Conservation (phyloP, 2,113 vertebrate genomes). For the Trichechus manatus region DNA sequence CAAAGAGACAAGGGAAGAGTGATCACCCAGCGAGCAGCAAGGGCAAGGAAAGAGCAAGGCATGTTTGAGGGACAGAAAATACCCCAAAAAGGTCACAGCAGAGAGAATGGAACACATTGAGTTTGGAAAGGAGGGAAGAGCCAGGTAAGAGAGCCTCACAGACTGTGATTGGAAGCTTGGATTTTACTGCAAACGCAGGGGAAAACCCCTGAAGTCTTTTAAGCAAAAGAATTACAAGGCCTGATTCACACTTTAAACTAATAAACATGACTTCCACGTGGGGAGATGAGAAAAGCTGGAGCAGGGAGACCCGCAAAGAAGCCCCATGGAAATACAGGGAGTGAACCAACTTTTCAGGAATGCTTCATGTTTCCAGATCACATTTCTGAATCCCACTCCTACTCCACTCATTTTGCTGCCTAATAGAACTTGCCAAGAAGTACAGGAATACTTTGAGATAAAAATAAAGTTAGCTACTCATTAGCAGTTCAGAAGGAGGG, state of each 20-base stretch:
- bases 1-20: neutral
- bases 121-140: rapidly evolving
- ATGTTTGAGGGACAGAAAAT: neutral
- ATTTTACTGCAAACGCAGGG: rapidly evolving
- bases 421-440: neutral
- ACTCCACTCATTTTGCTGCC: no score
- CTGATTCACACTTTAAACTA: neutral
- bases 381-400: neutral
- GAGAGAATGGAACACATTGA: rapidly evolving
- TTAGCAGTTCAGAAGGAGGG: neutral
- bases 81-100: neutral
- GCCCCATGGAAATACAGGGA: neutral
- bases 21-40: rapidly evolving
- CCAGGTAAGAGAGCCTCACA: rapidly evolving
- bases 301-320: neutral
- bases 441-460: neutral
- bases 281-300: neutral
- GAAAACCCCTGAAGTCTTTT: neutral
- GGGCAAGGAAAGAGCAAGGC: no score
- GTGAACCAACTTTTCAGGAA: neutral
- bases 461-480: neutral
- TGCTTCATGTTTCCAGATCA: rapidly evolving
- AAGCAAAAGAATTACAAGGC: no score
- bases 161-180: rapidly evolving
- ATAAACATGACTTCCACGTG: rapidly evolving